Percentiles rank a stretch among this genome's conserved stretches.
Conservation (phyloP, 2,797 vertebrate genomes). For the Argentina silus region DNA sequence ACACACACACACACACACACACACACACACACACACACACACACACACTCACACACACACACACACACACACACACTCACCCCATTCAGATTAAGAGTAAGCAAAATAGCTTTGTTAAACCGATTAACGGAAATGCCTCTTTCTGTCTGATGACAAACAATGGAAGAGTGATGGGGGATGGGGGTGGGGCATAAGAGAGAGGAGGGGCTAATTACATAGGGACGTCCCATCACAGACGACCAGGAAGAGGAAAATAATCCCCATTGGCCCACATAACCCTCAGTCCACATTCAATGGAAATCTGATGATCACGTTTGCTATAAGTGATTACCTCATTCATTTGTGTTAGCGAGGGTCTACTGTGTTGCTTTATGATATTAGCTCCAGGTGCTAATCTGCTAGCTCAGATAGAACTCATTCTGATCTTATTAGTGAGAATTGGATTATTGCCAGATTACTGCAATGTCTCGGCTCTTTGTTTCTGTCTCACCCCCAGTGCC, state of each 20-base stretch:
- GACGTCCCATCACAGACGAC: constrained; percentile 2
- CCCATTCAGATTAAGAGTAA: constrained; percentile 46
- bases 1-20: background rate
- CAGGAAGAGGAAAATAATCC: background rate
- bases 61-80: background rate
- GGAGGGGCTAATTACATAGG: background rate
- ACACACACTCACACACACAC: background rate
- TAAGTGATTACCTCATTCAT: too few relatives aligned
- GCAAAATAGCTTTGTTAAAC: constrained; percentile 59
- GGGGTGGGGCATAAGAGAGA: background rate
- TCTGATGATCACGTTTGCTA: too few relatives aligned
- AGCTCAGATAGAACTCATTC: too few relatives aligned
- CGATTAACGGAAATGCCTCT: constrained; percentile 56
- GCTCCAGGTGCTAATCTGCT: too few relatives aligned
- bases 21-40: background rate
- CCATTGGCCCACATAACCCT: too few relatives aligned
- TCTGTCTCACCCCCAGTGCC: too few relatives aligned
- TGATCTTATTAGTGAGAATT: too few relatives aligned
- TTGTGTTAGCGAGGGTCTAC: too few relatives aligned
- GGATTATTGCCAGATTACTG: too few relatives aligned
- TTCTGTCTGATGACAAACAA: constrained; percentile 33
- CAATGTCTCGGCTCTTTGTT: too few relatives aligned
- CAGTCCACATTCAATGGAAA: too few relatives aligned
- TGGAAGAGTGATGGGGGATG: background rate
- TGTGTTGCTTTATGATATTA: too few relatives aligned